Evolutionary conservation across 1,140 invertebrate genomes (phyloP), one percentile per base, ranked within the genome.

Genomic region (Hyphantria cunea): DNA sequence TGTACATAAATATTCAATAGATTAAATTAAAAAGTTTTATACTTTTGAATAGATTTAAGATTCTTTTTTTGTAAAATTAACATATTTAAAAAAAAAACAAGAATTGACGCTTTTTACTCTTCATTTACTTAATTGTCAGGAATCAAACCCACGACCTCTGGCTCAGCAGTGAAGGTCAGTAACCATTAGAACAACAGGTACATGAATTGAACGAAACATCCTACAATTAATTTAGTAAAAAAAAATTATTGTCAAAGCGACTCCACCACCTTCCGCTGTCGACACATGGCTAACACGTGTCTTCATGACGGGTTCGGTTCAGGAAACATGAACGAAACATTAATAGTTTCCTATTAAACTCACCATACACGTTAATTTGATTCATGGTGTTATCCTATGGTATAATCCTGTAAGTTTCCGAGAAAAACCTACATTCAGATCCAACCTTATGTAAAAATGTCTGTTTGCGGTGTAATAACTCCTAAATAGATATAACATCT

Each of bases 271-370:
- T 11, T 12, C 17, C 54, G 0, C 34, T 37, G 14, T 52, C 48
- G 10, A 32, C 53, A 64, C 52, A 51, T 58, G 63, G 11, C 14
- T 0, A 31, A 32, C 63, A 64, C 33, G 48, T 64, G 63, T 51
- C 33, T 52, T 6, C 48, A 58, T n/a, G 33, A 55, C 31, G 44
- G 25, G 25, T 15, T 3, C 58, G 25, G 44, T 50, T 48, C 53
- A 58, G 63, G 63, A 64, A 55, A 47, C 41, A 45, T 58, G 53
- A 58, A 64, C 47, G 63, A 64, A 45, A 64, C 54, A 64, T 64
- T 64, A 64, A 64, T 64, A 61, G 58, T 48, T 61, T 61, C 39
- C 58, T 61, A 52, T 49, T 61, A 14, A 52, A 44, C 31, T 37
- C 6, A 12, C 13, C 42, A 60, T 61, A 61, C 32, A 42, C 10